phyloP scores from a whole-genome alignment of 2,113 vertebrate species.

The Hippocampus abdominalis region DNA sequence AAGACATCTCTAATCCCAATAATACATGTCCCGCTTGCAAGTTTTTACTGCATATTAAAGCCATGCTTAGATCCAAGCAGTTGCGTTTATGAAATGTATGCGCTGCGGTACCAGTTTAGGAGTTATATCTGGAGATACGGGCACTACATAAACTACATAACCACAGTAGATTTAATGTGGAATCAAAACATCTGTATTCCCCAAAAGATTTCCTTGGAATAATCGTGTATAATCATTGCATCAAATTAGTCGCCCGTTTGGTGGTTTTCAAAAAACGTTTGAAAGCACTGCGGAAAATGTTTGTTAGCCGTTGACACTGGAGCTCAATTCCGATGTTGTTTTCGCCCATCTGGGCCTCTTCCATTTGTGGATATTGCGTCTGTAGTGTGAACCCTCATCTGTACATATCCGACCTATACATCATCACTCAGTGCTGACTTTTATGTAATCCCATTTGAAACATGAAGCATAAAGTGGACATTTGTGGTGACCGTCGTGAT shows the following conservation, averaged over 20 bases:
- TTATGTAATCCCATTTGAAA: no score
- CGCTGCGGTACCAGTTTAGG: neutral
- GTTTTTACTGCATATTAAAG: neutral
- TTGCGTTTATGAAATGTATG: neutral
- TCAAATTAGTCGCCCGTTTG: neutral
- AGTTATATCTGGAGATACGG: neutral
- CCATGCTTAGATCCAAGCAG: neutral
- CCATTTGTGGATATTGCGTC: no score
- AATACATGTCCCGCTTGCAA: slow-evolving; percentile 13
- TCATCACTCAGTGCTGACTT: no score
- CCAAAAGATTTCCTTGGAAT: neutral
- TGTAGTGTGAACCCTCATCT: no score
- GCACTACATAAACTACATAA: neutral
- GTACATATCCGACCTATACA: no score
- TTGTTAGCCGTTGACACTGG: no score
- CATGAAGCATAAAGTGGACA: no score
- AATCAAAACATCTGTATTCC: neutral
- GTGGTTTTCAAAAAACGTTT: no score
- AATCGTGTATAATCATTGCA: neutral
- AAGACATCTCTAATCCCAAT: slow-evolving; percentile 31
- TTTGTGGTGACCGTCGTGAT: no score
- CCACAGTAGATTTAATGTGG: neutral
- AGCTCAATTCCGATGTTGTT: no score
- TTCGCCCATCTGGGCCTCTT: no score
- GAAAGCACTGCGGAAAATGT: no score